Percentiles rank a stretch among this genome's conserved stretches.
These are phyloP conservation scores for Poecile montanus DNA, from an alignment of 2,797 vertebrate species.

Conservation along the genomic window DNA sequence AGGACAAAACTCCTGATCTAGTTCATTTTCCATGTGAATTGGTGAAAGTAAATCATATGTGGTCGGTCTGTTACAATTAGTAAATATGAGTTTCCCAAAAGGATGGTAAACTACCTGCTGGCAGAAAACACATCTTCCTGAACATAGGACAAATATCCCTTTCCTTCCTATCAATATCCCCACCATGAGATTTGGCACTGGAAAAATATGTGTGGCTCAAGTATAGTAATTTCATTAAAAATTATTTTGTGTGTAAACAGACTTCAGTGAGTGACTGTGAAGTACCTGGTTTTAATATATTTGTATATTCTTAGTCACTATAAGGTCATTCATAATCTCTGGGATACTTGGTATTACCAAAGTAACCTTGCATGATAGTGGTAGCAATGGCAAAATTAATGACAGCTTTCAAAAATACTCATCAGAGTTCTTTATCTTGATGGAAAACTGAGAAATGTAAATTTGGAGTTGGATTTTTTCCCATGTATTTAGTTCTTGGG, in stretches of 20 bases:
- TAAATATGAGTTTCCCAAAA: background rate
- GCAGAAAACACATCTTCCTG: background rate
- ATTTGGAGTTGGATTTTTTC: background rate
- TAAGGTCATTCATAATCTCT: background rate
- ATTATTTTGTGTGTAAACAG: background rate
- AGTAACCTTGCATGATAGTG: background rate
- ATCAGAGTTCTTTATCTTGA: background rate
- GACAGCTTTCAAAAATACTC: background rate
- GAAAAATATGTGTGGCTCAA: background rate
- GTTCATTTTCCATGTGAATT: background rate
- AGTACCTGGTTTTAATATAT: background rate
- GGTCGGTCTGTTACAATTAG: background rate
- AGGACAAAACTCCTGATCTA: background rate
- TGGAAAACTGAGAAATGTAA: background rate
- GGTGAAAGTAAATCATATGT: background rate
- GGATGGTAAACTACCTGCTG: background rate
- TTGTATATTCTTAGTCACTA: background rate
- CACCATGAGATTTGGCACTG: background rate
- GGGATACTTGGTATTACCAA: background rate
- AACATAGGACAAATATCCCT: background rate
- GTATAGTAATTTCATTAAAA: background rate
- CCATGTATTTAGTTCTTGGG: background rate
- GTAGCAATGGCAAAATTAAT: background rate
- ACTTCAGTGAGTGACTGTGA: background rate
- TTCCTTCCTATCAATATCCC: background rate